These are phyloP conservation scores for Artemia sp. DNA, from an alignment of 2,888 invertebrate genomes.

Conservation along the genomic window DNA sequence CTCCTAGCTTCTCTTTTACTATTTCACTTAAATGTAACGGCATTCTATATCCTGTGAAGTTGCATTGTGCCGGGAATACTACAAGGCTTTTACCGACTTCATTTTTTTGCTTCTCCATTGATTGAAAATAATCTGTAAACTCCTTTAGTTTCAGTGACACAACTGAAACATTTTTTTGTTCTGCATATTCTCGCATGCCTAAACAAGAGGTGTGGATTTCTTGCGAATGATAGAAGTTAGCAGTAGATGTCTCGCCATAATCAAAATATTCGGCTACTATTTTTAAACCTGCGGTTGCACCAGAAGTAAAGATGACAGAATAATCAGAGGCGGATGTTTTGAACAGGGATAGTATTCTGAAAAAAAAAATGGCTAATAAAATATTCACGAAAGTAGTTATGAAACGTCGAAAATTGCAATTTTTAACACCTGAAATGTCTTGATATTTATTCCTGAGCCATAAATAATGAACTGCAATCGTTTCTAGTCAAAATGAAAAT, in stretches of 20 bases:
- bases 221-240: slow-evolving; percentile 57
- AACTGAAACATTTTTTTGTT: slow-evolving; percentile 28
- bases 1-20: slow-evolving; percentile 27
- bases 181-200: slow-evolving; percentile 61
- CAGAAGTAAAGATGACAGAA: slow-evolving; percentile 77
- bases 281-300: slow-evolving; percentile 74
- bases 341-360: slow-evolving; percentile 64
- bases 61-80: slow-evolving; percentile 78
- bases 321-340: slow-evolving; percentile 62
- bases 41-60: slow-evolving; percentile 82
- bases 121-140: slow-evolving; percentile 24
- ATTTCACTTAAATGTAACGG: slow-evolving; percentile 50
- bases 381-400: too few relatives aligned
- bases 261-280: slow-evolving; percentile 61
- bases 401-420: too few relatives aligned
- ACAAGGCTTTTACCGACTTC: slow-evolving; percentile 44
- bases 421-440: too few relatives aligned
- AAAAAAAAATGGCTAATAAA: slow-evolving; percentile 23
- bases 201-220: slow-evolving; percentile 92
- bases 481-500: too few relatives aligned
- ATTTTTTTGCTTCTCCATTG: background rate
- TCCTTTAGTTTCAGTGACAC: slow-evolving; percentile 16
- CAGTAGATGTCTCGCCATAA: slow-evolving; percentile 33
- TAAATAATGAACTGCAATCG: too few relatives aligned
- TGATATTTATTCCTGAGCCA: too few relatives aligned